Base-by-base conservation (phyloP, 2,113 vertebrate genomes). In the Psittacula cyanocephala region DNA sequence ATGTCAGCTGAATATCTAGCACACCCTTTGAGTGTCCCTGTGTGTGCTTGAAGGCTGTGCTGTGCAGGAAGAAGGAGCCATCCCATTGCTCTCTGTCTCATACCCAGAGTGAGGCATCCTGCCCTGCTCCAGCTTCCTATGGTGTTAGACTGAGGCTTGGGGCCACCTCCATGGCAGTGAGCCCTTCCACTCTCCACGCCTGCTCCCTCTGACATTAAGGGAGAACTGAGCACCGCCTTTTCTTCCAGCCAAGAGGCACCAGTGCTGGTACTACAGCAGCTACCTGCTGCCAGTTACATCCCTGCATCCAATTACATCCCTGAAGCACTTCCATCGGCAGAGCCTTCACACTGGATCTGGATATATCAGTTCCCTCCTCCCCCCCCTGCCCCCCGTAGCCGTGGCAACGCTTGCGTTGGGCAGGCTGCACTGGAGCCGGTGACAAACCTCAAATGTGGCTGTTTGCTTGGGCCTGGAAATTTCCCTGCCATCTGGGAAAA, bases 51-150 rank as follows among this genome's bases (percentile, higher is more conserved):
- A 52, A 83, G 72, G 71, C 52, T 63, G 63, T 0, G 0, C 7
- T 27, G 47, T 41, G 76, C 68, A 35, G 37, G 49, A 24, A 72
- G 33, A 52, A 81, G 69, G 47, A 64, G 63, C 49, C 20, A 4
- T 47, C 0, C 0, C 2, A 0, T 31, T 29, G 70, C 60, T 68
- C 5, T 0, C 13, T 17, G 37, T 76, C 76, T 52, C 5, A 0
- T 20, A 46, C 75, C 62, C 1, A 2, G 47, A 23, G 13, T 9
- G 15, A 6, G 37, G 43, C 10, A 6, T 49, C 68, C 72, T 67
- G 55, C 70, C 68, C 68, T 71, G 47, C 47, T 68, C 43, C 75
- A 23, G 47, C 75, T 85, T 44, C 60, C 65, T 22, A 7, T 0
- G 3, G 35, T 0, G 0, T 24, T 27, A 31, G 24, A 57, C 25